A percentile compares a stretch with the other conserved stretches of the same genome.
These are phyloP conservation scores for Odontamblyopus rebecca DNA, from an alignment of 2,797 vertebrate species.

Conservation along the genomic window DNA sequence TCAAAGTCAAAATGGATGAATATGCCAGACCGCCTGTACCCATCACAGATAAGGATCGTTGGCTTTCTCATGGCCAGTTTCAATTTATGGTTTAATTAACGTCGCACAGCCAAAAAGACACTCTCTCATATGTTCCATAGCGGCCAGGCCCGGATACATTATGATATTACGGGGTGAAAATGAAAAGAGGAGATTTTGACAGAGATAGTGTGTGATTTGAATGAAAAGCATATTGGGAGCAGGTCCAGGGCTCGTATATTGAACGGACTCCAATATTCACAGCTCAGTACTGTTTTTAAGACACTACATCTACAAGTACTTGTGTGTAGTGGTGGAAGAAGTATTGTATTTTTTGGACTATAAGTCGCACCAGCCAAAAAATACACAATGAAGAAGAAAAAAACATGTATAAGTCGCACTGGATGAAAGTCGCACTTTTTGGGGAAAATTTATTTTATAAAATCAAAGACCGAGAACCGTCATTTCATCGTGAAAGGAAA, in stretches of 20 bases:
- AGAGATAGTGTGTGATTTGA: conserved; percentile 31
- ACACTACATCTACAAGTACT: no score
- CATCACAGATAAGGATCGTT: conserved; percentile 47
- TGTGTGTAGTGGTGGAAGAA: no score
- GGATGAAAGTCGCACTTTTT: no score
- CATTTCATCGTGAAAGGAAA: no score
- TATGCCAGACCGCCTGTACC: conserved; percentile 28
- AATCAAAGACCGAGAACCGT: no score
- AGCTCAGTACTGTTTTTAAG: not conserved
- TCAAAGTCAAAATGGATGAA: conserved; percentile 56
- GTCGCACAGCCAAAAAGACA: conserved; percentile 48
- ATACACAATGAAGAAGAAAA: no score
- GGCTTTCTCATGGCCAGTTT: conserved; percentile 39
- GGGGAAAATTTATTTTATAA: no score
- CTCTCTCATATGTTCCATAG: conserved; percentile 20
- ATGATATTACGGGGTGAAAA: conserved; percentile 29
- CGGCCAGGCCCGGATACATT: conserved; percentile 30
- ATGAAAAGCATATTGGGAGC: conserved; percentile 27
- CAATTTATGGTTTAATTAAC: conserved; percentile 69
- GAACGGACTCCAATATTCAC: not conserved
- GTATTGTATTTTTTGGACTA: no score
- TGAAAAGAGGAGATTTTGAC: conserved; percentile 26
- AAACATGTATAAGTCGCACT: no score
- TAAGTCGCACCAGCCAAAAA: no score
- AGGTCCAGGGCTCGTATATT: not conserved